Evolutionary conservation across 92 coral and sea anemone species (phyloP).

Genomic region (Parazoanthus darwini): DNA sequence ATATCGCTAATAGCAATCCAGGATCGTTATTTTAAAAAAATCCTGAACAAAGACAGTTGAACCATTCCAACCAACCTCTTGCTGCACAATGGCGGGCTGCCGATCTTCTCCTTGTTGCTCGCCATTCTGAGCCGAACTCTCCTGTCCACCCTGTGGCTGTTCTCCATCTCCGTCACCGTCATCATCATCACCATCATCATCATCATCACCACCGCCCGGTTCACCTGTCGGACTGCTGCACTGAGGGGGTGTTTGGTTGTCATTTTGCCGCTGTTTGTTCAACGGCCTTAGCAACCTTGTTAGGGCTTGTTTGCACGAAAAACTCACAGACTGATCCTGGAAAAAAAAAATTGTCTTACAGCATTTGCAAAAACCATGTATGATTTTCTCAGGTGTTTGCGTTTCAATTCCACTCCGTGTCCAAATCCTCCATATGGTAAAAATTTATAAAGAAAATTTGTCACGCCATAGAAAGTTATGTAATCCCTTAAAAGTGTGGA

Average conservation of each 20-base stretch:
- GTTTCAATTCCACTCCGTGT: too few relatives aligned
- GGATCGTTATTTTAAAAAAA: too few relatives aligned
- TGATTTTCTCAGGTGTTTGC: not conserved
- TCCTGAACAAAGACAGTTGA: not conserved
- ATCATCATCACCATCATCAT: conserved; percentile 80
- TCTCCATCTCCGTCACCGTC: conserved; percentile 47
- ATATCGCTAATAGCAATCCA: not conserved
- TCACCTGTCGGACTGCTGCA: conserved; percentile 76
- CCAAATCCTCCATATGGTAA: too few relatives aligned
- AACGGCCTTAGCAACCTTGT: conserved; percentile 78
- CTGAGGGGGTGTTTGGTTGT: conserved; percentile 72
- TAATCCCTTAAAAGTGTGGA: not conserved
- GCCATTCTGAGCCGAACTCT: conserved; percentile 47
- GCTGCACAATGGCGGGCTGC: conserved; percentile 41
- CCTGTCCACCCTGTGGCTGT: conserved; percentile 54
- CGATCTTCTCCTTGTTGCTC: conserved; percentile 57
- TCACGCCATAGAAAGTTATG: too few relatives aligned
- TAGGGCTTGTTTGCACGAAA: conserved; percentile 94
- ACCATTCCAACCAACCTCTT: conserved; percentile 40
- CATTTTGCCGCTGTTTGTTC: conserved; percentile 69
- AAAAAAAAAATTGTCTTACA: not conserved
- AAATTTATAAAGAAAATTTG: too few relatives aligned
- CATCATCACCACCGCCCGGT: conserved; percentile 76
- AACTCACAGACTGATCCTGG: conserved; percentile 89
- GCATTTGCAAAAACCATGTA: not conserved